Evolutionary conservation across 2,888 invertebrate species (phyloP).

Genomic region (Acleris laterana): DNA sequence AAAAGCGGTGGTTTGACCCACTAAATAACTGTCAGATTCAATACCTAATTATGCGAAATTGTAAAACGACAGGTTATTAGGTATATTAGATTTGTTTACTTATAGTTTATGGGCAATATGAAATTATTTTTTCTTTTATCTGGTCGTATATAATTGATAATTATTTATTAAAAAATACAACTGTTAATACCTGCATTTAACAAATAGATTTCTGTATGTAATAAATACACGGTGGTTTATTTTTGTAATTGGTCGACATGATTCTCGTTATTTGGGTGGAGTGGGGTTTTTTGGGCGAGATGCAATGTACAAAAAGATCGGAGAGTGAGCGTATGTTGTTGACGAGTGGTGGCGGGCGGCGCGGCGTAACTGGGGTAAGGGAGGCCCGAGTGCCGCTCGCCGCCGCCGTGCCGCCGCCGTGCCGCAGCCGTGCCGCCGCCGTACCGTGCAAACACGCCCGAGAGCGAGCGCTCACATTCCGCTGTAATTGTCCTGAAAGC

Average conservation of each 20-base stretch:
- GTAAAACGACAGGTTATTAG: too few species aligned
- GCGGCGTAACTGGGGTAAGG: conserved; percentile 42
- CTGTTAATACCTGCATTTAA: not conserved
- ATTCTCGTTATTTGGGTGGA: conserved; percentile 11
- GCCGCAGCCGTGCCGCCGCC: not conserved
- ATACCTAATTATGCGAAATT: not conserved
- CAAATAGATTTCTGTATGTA: not conserved
- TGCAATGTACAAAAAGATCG: conserved; percentile 10
- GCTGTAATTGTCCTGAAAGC: conserved; percentile 64
- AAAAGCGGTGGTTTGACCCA: not conserved
- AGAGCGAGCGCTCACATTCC: conserved; percentile 55
- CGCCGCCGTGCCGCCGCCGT: conserved; percentile 2
- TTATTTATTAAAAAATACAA: not conserved
- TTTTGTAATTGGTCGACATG: not conserved
- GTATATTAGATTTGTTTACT: too few species aligned
- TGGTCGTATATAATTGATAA: not conserved
- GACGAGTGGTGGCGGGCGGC: conserved; percentile 31
- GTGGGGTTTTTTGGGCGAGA: conserved; percentile 10
- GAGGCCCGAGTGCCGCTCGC: conserved; percentile 43
- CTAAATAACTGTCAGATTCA: not conserved
- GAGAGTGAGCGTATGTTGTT: conserved; percentile 44
- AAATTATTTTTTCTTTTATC: not conserved
- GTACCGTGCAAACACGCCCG: conserved; percentile 25
- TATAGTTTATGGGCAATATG: too few species aligned
- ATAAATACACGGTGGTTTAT: conserved; percentile 6